Evolutionary conservation across 2,113 vertebrate species (phyloP).

Genomic region (Scomber japonicus): DNA sequence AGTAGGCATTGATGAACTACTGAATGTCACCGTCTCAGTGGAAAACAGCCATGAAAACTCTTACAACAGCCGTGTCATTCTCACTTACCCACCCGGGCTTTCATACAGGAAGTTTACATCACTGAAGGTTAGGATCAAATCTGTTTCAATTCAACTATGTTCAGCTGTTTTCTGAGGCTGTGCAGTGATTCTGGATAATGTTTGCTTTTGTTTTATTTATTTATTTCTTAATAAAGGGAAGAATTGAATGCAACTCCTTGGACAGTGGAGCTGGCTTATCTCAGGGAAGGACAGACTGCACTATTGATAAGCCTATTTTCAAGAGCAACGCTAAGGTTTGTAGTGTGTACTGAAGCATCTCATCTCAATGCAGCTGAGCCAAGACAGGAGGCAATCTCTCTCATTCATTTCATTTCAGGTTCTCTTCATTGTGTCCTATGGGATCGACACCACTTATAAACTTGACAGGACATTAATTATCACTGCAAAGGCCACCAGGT

Average conservation of each 20-base stretch:
- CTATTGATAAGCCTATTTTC: conserved; percentile 86
- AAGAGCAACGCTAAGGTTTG: conserved; percentile 76
- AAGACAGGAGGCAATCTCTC: not conserved
- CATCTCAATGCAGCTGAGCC: not conserved
- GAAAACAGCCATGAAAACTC: conserved; percentile 87
- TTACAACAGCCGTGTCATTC: conserved; percentile 80
- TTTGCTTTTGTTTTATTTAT: not conserved
- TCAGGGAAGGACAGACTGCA: conserved; percentile 76
- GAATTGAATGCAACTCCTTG: conserved; percentile 80
- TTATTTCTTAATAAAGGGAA: conserved; percentile 68
- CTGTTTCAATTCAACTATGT: not conserved
- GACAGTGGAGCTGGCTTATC: conserved; percentile 54
- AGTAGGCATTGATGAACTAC: conserved; percentile 84
- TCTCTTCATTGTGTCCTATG: conserved; percentile 78
- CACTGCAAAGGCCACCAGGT: conserved; percentile 79
- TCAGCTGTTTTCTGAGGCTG: not conserved
- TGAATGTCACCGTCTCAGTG: conserved; percentile 81
- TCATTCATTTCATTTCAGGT: conserved; percentile 62
- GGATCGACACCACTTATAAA: conserved; percentile 62
- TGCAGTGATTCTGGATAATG: not conserved
- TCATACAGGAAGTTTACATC: conserved; percentile 81
- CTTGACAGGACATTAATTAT: conserved; percentile 62
- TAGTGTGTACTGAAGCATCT: not conserved
- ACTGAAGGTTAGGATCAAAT: conserved; percentile 70
- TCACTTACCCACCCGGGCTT: conserved; percentile 84